These are phyloP conservation scores for Henricia sp. DNA, from an alignment of 53 echinoderm and acorn worm species.

Conservation along the genomic window DNA sequence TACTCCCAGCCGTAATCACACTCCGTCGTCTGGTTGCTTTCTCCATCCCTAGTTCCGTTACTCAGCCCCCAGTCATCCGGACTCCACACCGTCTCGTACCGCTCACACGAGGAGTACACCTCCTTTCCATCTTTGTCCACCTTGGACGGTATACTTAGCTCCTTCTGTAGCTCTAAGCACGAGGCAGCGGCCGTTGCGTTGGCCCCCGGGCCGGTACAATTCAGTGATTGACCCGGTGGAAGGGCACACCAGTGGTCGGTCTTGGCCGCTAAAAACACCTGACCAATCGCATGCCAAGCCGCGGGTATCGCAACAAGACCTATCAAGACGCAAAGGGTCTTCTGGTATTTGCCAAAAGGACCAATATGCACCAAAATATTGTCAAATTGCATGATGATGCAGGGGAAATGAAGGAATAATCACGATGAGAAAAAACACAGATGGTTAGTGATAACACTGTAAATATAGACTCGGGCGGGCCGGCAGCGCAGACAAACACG, in stretches of 20 bases:
- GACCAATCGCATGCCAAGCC: conserved; percentile 34
- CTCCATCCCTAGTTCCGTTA: background rate
- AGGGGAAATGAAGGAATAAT: no score
- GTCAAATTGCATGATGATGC: conserved; percentile 42
- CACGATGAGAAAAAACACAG: no score
- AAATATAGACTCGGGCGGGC: no score
- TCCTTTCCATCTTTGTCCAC: conserved; percentile 13
- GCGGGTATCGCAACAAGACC: background rate
- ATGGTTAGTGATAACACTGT: no score
- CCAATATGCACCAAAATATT: conserved; percentile 11
- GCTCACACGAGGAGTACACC: conserved; percentile 5
- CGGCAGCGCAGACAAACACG: no score
- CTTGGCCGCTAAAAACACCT: conserved; percentile 43
- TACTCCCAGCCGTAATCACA: conserved; percentile 73
- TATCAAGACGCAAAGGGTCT: background rate
- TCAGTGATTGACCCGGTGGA: background rate
- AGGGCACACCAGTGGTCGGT: conserved; percentile 44
- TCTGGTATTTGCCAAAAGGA: conserved; percentile 12
- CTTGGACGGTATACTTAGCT: conserved; percentile 4
- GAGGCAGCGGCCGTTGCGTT: background rate
- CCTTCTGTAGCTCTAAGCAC: conserved; percentile 34
- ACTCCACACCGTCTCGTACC: background rate
- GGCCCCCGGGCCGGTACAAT: conserved; percentile 9
- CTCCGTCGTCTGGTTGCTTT: conserved; percentile 6
- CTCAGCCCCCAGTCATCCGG: background rate